Evolutionary conservation across 2,797 vertebrate species (phyloP).

Genomic region (Girardinus metallicus): DNA sequence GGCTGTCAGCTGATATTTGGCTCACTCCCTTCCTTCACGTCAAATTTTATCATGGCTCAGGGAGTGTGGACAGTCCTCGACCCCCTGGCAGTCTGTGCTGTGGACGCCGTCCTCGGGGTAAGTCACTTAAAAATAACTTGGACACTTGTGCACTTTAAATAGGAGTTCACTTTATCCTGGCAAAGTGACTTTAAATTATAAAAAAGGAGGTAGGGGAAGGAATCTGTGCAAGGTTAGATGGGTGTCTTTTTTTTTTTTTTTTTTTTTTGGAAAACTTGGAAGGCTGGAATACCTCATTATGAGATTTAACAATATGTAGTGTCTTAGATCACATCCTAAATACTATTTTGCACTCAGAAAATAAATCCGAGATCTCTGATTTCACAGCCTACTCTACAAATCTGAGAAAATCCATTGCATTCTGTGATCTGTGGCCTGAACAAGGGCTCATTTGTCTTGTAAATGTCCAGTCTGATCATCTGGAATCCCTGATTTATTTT

Average conservation of each 20-base stretch:
- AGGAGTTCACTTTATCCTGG: constrained; percentile 87
- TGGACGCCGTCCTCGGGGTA: constrained; percentile 96
- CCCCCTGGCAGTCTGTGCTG: constrained; percentile 93
- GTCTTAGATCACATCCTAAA: neutral
- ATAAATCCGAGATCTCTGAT: neutral
- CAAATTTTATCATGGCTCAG: constrained; percentile 96
- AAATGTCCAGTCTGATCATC: constrained; percentile 17
- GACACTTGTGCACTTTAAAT: constrained; percentile 87
- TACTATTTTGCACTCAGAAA: neutral
- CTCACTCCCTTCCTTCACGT: constrained; percentile 93
- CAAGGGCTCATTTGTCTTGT: constrained; percentile 13
- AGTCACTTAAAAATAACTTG: constrained; percentile 95
- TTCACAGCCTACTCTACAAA: neutral
- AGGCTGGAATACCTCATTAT: constrained; percentile 19
- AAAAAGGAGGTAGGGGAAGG: constrained; percentile 54
- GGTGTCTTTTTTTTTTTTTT: constrained; percentile 28
- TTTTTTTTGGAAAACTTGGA: constrained; percentile 49
- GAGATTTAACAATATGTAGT: neutral
- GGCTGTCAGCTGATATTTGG: constrained; percentile 94
- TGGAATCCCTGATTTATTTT: neutral
- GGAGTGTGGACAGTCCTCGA: constrained; percentile 96
- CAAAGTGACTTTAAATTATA: constrained; percentile 85
- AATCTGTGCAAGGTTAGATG: constrained; percentile 61
- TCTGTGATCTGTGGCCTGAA: constrained; percentile 10
- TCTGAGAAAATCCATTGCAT: constrained; percentile 1